A percentile compares a stretch with the other conserved stretches of the same genome.
Evolutionary conservation across 2,113 vertebrate genomes (phyloP).

Genomic region (Ivindomyrus marchei): DNA sequence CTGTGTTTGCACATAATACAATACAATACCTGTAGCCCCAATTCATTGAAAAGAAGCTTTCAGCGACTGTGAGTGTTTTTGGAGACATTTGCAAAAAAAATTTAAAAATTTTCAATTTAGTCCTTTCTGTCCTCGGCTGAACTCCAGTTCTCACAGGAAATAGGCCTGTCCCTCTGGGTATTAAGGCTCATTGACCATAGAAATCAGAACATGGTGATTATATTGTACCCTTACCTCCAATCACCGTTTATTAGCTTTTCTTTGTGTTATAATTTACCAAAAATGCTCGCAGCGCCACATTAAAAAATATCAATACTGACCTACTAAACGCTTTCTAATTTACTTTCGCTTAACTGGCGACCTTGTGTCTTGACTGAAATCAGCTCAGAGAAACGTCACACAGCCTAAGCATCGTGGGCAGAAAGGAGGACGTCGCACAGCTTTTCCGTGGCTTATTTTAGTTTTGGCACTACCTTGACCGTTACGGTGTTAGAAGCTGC

Average conservation of each 20-base stretch:
- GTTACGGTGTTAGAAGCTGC: neutral
- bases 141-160: slow-evolving; percentile 59
- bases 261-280: slow-evolving; percentile 40
- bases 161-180: slow-evolving; percentile 52
- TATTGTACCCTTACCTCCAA: slow-evolving; percentile 58
- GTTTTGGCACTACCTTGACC: neutral
- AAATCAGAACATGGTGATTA: slow-evolving; percentile 66
- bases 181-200: slow-evolving; percentile 63
- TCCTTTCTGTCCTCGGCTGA: slow-evolving; percentile 55
- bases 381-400: neutral
- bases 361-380: slow-evolving; percentile 35
- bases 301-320: slow-evolving; percentile 28
- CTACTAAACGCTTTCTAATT: slow-evolving; percentile 43
- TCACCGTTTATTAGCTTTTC: slow-evolving; percentile 60
- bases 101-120: slow-evolving; percentile 37
- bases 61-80: slow-evolving; percentile 27
- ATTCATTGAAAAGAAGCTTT: neutral
- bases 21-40: neutral
- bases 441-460: neutral
- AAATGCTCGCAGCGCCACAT: slow-evolving; percentile 37
- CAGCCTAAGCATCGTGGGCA: neutral
- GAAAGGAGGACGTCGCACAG: neutral
- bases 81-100: slow-evolving; percentile 52
- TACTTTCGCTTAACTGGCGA: slow-evolving; percentile 42
- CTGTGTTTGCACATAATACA: neutral